Conservation (phyloP, 1,140 invertebrate genomes). For the Apis mellifera region Amel_HAv3.1 CM009938.2:7844001-7844500, state of each 20-base stretch:
- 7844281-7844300: constrained; percentile 16
- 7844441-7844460: constrained; percentile 70
- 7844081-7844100: neutral
- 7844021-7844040: neutral
- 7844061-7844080: neutral
- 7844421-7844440: constrained; percentile 50
- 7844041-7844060: neutral
- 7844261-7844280: constrained; percentile 61
- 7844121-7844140: constrained; percentile 63
- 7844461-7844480: constrained; percentile 62
- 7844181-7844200: constrained; percentile 68
- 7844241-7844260: constrained; percentile 67
- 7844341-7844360: constrained; percentile 73
- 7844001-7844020: neutral
- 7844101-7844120: constrained; percentile 66
- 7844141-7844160: constrained; percentile 71
- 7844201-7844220: constrained; percentile 70
- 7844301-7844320: constrained; percentile 46
- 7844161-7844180: constrained; percentile 69
- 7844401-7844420: constrained; percentile 75
- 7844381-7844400: constrained; percentile 64
- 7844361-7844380: constrained; percentile 76
- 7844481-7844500: constrained; percentile 64
- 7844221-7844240: constrained; percentile 60
- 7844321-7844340: constrained; percentile 37